Base-by-base conservation (phyloP, 1,140 invertebrate species). In the Oscheius sp. region DNA sequence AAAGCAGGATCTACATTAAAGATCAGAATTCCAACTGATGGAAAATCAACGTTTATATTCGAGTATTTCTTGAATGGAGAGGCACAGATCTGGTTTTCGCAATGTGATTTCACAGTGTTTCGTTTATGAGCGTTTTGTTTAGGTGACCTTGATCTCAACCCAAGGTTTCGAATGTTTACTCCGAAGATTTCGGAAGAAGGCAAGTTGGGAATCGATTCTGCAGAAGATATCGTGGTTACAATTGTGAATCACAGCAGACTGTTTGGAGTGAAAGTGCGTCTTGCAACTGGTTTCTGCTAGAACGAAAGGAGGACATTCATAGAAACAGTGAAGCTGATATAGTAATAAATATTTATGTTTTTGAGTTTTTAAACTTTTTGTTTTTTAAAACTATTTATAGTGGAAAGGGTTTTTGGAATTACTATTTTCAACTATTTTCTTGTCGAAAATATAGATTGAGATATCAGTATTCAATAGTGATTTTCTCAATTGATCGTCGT, bases 231-330 rank as follows among this genome's bases (percentile, higher is more conserved):
- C n/a, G n/a, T 1, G 0, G 26, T 31, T 29, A 31, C 46, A 31
- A n/a, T 52, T 67, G n/a, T 46, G 7, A 29, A 67, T 52, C 23
- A 4, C 35, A 68, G 55, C 34, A 28, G 35, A 23, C 45, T 68
- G 28, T 68, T 68, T 59, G 26, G 49, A 18, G 67, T 58, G 18
- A 68, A 58, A 20, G 26, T 68, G 31, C 32, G 67, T 59, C 32
- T 26, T 26, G 36, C 55, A 34, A 26, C 45, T 34, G 64, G 18
- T n/a, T n/a, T n/a, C n/a, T n/a, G n/a, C n/a, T n/a, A n/a, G n/a
- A n/a, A n/a, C n/a, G n/a, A n/a, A n/a, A n/a, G n/a, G n/a, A n/a
- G n/a, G n/a, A n/a, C n/a, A n/a, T n/a, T n/a, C n/a, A n/a, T n/a
- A n/a, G n/a, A n/a, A n/a, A n/a, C n/a, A n/a, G n/a, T n/a, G n/a